Percentiles rank a stretch among this genome's conserved stretches.
phyloP scores from a whole-genome alignment of 1,140 invertebrate species.

The Chrysopa pallens region DNA sequence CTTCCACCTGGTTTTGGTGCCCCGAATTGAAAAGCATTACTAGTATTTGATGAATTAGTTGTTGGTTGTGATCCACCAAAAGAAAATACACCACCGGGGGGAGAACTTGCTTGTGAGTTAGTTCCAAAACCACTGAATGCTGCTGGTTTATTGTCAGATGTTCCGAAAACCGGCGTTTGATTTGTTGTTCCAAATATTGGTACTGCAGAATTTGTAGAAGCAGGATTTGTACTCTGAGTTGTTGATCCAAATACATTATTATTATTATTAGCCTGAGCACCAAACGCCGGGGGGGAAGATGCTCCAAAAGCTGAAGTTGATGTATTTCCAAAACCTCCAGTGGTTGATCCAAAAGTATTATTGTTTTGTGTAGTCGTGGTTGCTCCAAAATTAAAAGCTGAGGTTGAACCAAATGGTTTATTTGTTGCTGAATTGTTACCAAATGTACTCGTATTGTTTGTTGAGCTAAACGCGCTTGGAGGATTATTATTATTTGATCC shows the following conservation, averaged over 20 bases:
- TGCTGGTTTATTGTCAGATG: not conserved
- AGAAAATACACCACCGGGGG: not conserved
- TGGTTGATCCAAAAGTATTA: slow-evolving; percentile 2
- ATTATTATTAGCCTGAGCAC: not conserved
- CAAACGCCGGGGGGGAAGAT: not conserved
- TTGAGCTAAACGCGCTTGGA: too few relatives aligned
- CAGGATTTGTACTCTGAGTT: not conserved
- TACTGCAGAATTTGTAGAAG: not conserved
- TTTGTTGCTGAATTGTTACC: not conserved
- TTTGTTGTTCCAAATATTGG: not conserved
- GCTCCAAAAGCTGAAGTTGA: not conserved
- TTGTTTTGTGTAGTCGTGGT: not conserved
- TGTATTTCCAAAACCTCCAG: not conserved
- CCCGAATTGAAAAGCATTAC: slow-evolving; percentile 19
- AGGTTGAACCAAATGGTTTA: not conserved
- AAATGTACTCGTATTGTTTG: not conserved
- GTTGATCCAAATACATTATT: not conserved
- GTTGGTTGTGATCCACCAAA: not conserved
- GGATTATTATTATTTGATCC: too few relatives aligned
- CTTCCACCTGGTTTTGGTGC: slow-evolving; percentile 10
- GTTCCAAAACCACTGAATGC: too few relatives aligned
- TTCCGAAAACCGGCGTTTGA: not conserved
- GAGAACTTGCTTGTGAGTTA: not conserved
- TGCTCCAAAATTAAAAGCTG: not conserved
- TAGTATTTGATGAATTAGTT: not conserved